These are phyloP conservation scores for Gadus macrocephalus DNA, from an alignment of 2,113 vertebrate species.

Conservation along the genomic window DNA sequence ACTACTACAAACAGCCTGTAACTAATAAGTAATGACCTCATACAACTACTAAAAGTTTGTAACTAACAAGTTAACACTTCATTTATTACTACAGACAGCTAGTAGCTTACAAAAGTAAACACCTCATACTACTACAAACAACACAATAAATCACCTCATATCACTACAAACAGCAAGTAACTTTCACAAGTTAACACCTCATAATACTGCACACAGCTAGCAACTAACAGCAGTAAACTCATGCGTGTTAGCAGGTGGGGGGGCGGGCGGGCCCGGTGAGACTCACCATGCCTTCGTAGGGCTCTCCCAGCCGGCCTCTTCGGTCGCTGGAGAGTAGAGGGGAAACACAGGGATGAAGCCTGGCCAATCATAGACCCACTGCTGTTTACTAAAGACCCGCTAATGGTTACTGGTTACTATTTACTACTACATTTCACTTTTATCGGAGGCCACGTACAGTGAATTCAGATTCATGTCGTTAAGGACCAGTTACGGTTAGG, in stretches of 20 bases:
- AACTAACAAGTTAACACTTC: too few species aligned
- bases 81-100: too few species aligned
- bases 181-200: conserved; percentile 20
- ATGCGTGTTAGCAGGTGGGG: too few species aligned
- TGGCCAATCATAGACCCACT: not conserved
- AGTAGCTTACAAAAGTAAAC: conserved; percentile 14
- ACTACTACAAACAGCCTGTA: too few species aligned
- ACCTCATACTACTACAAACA: not conserved
- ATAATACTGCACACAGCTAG: not conserved
- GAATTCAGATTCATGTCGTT: too few species aligned
- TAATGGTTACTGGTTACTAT: too few species aligned
- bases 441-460: too few species aligned
- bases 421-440: too few species aligned
- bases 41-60: too few species aligned
- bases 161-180: too few species aligned
- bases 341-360: conserved; percentile 13
- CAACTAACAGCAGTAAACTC: conserved; percentile 15
- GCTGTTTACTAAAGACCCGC: not conserved
- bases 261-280: not conserved
- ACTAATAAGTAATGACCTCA: too few species aligned
- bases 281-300: conserved; percentile 93
- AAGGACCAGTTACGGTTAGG: too few species aligned
- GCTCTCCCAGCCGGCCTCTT: conserved; percentile 86
- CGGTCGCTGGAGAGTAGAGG: conserved; percentile 75
- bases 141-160: not conserved